phyloP scores from a whole-genome alignment of 2,113 vertebrate genomes.

The Struthidea cinerea region DNA sequence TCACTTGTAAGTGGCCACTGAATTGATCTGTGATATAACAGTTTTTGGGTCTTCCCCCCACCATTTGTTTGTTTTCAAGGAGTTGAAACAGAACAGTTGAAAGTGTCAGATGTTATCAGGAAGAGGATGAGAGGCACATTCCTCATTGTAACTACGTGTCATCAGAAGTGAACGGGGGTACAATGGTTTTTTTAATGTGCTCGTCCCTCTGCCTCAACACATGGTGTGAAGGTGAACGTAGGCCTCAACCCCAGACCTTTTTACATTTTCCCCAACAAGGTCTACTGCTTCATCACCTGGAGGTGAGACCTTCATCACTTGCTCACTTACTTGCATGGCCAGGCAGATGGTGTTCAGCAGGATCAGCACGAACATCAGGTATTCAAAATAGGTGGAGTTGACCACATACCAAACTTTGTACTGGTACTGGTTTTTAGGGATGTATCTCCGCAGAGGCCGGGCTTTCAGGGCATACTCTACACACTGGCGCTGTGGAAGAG shows the following conservation, averaged over 20 bases:
- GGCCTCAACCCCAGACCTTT: neutral
- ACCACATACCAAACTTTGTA: constrained; percentile 99
- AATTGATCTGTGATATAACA: neutral
- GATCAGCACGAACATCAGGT: constrained; percentile 99
- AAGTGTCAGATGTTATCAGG: neutral
- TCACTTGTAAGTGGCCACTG: neutral
- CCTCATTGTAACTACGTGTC: neutral
- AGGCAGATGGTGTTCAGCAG: constrained; percentile 99
- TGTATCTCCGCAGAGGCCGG: constrained; percentile 90
- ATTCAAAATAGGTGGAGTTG: constrained; percentile 99
- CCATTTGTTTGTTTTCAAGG: neutral
- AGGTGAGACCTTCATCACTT: too few species aligned
- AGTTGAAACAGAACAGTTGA: neutral
- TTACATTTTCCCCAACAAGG: neutral
- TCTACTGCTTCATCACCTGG: neutral
- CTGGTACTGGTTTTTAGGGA: constrained; percentile 98
- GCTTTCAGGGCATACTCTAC: constrained; percentile 98
- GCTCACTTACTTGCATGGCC: constrained; percentile 92
- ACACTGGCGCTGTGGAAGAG: constrained; percentile 87
- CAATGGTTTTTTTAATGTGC: neutral
- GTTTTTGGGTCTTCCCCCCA: accelerated
- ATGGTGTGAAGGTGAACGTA: neutral
- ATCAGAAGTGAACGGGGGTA: neutral
- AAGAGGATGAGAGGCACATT: neutral
- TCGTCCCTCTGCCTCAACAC: neutral